Percentiles rank a stretch among this genome's conserved stretches.
Conservation (phyloP, 2,888 invertebrate genomes). For the Anorthoa munda region DNA sequence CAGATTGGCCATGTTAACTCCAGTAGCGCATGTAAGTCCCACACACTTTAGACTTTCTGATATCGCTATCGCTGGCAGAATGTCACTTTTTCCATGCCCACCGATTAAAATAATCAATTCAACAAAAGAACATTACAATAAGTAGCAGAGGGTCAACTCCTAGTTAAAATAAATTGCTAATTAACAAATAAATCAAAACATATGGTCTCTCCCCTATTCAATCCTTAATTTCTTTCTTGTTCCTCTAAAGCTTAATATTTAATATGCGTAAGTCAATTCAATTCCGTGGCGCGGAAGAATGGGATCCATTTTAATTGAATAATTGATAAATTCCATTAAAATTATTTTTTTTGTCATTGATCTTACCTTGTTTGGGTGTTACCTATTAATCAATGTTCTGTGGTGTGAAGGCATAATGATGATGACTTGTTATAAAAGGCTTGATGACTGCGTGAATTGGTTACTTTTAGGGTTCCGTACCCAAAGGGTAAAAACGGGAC, state of each 20-base stretch:
- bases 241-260: no score
- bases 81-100: no score
- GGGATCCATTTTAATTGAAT: conserved; percentile 59
- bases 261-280: conserved; percentile 50
- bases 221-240: conserved; percentile 43
- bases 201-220: conserved; percentile 15
- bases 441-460: no score
- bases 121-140: background rate
- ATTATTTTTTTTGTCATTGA: conserved; percentile 62
- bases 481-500: no score
- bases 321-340: conserved; percentile 66
- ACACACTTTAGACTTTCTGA: no score
- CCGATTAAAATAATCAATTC: no score
- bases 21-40: no score
- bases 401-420: background rate
- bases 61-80: no score
- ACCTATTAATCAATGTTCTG: conserved; percentile 36
- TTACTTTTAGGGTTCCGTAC: no score
- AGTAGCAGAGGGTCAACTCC: background rate
- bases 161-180: background rate
- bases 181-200: background rate
- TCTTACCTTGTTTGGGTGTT: conserved; percentile 31
- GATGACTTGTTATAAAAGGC: no score
- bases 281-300: conserved; percentile 32
- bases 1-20: no score